A percentile compares a stretch with the other conserved stretches of the same genome.
phyloP scores from a whole-genome alignment of 2,797 vertebrate species.

The Typhlichthys eigenmanni region DNA sequence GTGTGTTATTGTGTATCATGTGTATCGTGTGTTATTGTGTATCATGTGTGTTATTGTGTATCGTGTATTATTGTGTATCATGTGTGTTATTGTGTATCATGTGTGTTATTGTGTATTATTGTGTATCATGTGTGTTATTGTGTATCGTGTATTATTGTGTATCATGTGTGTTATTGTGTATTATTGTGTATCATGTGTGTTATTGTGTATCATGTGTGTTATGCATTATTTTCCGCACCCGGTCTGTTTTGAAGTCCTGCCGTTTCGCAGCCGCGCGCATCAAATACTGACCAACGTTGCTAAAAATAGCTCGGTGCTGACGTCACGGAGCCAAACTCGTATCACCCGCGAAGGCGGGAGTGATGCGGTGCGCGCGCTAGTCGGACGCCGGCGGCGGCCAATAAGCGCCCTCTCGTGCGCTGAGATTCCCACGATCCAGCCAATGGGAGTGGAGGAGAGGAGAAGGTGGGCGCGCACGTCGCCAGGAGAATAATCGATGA shows the following conservation, averaged over 20 bases:
- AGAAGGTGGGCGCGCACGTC: constrained; percentile 33
- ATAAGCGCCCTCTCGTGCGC: constrained; percentile 40
- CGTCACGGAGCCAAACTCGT: constrained; percentile 72
- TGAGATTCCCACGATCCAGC: constrained; percentile 53
- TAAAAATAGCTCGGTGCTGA: constrained; percentile 76
- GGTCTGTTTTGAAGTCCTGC: constrained; percentile 50
- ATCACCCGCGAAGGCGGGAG: constrained; percentile 44
- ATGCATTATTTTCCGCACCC: not conserved
- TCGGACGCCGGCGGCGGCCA: constrained; percentile 54
- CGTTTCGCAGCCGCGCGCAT: constrained; percentile 56
- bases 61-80: too few species aligned
- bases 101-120: too few species aligned
- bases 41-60: too few species aligned
- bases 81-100: too few species aligned
- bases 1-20: too few species aligned
- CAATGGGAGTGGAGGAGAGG: constrained; percentile 40
- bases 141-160: too few species aligned
- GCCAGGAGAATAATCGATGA: constrained; percentile 62
- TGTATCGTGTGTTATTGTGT: too few species aligned
- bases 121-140: too few species aligned
- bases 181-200: too few species aligned
- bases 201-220: too few species aligned
- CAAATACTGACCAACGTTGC: constrained; percentile 73
- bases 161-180: too few species aligned
- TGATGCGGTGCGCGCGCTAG: constrained; percentile 11